phyloP scores from a whole-genome alignment of 30 jellyfish, hydroid and myxozoan genomes.

The Chrysaora quinquecirrha region DNA sequence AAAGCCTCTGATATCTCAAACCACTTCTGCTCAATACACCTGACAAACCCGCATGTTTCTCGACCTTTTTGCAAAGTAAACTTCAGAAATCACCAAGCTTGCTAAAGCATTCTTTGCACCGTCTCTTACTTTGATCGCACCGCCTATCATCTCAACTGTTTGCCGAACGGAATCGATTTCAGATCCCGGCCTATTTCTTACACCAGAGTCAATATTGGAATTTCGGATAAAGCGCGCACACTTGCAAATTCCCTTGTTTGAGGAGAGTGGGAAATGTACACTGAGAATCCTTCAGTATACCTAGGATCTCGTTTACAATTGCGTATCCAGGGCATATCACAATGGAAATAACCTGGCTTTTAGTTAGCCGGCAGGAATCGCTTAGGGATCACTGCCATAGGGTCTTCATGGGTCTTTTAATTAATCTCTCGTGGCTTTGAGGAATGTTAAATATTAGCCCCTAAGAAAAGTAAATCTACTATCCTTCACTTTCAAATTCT shows the following conservation, averaged over 20 bases:
- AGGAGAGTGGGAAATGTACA: background rate
- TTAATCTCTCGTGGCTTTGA: too few species aligned
- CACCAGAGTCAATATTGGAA: constrained; percentile 42
- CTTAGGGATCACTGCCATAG: too few species aligned
- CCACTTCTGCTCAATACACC: too few species aligned
- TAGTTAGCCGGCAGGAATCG: too few species aligned
- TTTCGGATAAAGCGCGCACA: constrained; percentile 61
- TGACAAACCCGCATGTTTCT: too few species aligned
- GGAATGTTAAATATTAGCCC: too few species aligned
- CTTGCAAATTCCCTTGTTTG: constrained; percentile 53
- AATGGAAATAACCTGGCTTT: background rate
- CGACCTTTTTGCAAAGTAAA: constrained; percentile 11
- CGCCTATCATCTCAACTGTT: constrained; percentile 35
- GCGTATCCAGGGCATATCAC: background rate
- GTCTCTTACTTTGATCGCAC: constrained; percentile 30
- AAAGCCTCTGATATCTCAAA: background rate
- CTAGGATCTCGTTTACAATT: background rate
- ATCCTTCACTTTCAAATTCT: too few species aligned
- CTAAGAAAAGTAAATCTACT: too few species aligned
- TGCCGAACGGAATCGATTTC: constrained; percentile 35
- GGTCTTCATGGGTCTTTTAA: too few species aligned
- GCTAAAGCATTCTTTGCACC: background rate
- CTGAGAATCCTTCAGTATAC: background rate
- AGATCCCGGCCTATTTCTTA: background rate
- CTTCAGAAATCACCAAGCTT: background rate